Evolutionary conservation across 2,797 vertebrate genomes (phyloP).

Genomic region (Pangasius djambal): DNA sequence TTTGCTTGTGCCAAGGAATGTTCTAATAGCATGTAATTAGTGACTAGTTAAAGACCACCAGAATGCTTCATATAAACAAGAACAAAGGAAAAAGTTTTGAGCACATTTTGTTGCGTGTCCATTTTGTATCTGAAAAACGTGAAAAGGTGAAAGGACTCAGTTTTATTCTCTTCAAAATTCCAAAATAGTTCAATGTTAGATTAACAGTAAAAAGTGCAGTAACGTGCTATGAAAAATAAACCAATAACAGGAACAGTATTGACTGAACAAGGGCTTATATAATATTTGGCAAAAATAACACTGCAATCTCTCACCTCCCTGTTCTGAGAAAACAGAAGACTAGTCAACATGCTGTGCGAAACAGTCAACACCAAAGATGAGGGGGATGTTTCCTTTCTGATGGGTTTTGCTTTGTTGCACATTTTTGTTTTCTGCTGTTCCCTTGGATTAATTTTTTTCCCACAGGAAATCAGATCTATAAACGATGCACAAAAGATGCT

Average conservation of each 20-base stretch:
- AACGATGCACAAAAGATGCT: slow-evolving; percentile 1
- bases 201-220: neutral
- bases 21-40: neutral
- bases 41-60: neutral
- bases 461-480: slow-evolving; percentile 18
- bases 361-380: slow-evolving; percentile 28
- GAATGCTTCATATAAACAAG: neutral
- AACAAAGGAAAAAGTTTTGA: neutral
- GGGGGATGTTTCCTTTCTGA: slow-evolving; percentile 24
- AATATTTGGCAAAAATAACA: slow-evolving; percentile 49
- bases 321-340: slow-evolving; percentile 34
- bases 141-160: neutral
- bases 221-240: slow-evolving; percentile 20
- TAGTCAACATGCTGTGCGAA: slow-evolving; percentile 29
- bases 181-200: neutral
- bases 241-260: slow-evolving; percentile 31
- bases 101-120: neutral
- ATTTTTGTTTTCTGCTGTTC: slow-evolving; percentile 21
- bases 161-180: neutral
- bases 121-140: neutral
- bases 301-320: slow-evolving; percentile 33
- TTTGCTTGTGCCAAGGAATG: neutral
- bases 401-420: slow-evolving; percentile 26
- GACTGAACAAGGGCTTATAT: slow-evolving; percentile 37
- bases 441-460: neutral